phyloP scores from a whole-genome alignment of 2,888 invertebrate species.

The Eristalis intricaria region DNA sequence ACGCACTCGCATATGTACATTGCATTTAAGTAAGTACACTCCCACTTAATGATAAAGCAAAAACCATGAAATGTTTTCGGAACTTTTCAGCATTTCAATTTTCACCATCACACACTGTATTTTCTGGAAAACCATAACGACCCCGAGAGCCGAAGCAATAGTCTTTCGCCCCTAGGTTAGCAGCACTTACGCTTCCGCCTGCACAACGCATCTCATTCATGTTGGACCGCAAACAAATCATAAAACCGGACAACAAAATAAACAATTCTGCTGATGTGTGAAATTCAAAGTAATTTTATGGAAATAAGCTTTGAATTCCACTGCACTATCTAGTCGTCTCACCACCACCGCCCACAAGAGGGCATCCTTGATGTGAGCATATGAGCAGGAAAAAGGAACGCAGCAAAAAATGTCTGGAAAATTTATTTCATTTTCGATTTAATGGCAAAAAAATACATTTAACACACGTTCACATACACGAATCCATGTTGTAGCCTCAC shows the following conservation, averaged over 20 bases:
- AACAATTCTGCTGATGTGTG: conserved; percentile 61
- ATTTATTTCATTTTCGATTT: conserved; percentile 70
- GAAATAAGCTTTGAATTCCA: conserved; percentile 49
- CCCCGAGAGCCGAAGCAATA: background rate
- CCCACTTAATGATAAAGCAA: background rate
- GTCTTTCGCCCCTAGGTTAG: background rate
- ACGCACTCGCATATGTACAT: no score
- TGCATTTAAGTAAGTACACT: no score
- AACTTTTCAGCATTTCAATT: conserved; percentile 28
- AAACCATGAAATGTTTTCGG: background rate
- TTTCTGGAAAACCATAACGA: conserved; percentile 7
- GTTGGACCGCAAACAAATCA: conserved; percentile 59
- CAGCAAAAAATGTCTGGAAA: conserved; percentile 37
- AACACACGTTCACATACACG: conserved; percentile 55
- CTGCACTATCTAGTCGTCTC: background rate
- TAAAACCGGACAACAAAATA: conserved; percentile 58
- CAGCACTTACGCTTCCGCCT: background rate
- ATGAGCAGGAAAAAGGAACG: background rate
- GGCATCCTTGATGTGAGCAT: conserved; percentile 17
- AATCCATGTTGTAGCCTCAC: conserved; percentile 31
- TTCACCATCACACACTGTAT: background rate
- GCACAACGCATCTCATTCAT: conserved; percentile 32
- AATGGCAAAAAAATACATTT: conserved; percentile 61
- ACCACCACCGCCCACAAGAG: background rate
- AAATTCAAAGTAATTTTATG: conserved; percentile 61